These are phyloP conservation scores for Operophtera brumata DNA, from an alignment of 2,888 invertebrate genomes.

Conservation along the genomic window DNA sequence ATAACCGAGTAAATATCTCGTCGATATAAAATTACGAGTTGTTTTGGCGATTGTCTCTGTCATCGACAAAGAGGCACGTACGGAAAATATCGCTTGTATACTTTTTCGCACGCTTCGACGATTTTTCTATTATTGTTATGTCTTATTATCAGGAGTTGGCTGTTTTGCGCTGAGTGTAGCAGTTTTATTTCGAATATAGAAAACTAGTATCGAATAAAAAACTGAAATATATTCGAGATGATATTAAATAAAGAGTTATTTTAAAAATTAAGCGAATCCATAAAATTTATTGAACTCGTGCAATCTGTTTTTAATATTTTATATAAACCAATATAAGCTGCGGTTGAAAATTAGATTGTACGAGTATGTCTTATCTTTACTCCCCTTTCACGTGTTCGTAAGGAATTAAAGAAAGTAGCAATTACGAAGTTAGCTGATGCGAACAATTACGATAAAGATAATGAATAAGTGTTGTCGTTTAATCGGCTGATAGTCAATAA, in stretches of 20 bases:
- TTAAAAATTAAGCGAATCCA: too few relatives aligned
- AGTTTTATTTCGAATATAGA: slow-evolving; percentile 9
- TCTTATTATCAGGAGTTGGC: slow-evolving; percentile 37
- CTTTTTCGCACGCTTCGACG: slow-evolving; percentile 44
- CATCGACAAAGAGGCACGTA: slow-evolving; percentile 59
- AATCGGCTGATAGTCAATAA: too few relatives aligned
- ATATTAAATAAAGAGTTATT: not conserved
- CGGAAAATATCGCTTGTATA: slow-evolving; percentile 54
- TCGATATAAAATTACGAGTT: slow-evolving; percentile 69
- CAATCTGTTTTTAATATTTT: too few relatives aligned
- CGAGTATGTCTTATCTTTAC: not conserved
- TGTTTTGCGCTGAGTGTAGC: slow-evolving; percentile 16
- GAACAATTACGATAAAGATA: not conserved
- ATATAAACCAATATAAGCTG: not conserved
- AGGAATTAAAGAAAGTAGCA: not conserved
- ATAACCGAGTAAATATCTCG: slow-evolving; percentile 61
- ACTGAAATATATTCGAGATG: not conserved
- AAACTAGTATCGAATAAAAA: not conserved
- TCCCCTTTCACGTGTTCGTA: not conserved
- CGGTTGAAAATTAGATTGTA: not conserved
- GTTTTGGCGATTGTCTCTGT: slow-evolving; percentile 63
- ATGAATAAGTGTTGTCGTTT: not conserved
- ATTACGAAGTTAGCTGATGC: not conserved
- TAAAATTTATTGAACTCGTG: too few relatives aligned
- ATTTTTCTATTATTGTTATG: slow-evolving; percentile 47